These are phyloP conservation scores for Pteria penguin DNA, from an alignment of 2,888 invertebrate species.

Conservation along the genomic window DNA sequence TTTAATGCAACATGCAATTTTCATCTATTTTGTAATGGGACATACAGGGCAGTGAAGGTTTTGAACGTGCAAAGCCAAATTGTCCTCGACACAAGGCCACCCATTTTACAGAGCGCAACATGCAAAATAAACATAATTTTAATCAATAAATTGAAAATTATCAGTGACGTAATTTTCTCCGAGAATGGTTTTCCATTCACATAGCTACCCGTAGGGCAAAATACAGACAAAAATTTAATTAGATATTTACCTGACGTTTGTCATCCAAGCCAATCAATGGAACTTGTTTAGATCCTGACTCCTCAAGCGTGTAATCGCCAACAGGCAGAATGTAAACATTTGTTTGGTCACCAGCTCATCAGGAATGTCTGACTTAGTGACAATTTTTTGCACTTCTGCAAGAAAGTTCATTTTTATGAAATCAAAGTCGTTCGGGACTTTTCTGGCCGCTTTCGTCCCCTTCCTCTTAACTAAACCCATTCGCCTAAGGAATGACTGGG, in stretches of 20 bases:
- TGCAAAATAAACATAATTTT: too few species aligned
- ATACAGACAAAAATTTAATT: too few species aligned
- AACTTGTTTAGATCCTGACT: slow-evolving; percentile 33
- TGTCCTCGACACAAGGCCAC: too few species aligned
- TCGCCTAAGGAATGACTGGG: slow-evolving; percentile 26
- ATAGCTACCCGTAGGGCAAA: too few species aligned
- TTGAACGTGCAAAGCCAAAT: too few species aligned
- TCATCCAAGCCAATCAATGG: slow-evolving; percentile 46
- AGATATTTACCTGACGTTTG: slow-evolving; percentile 43
- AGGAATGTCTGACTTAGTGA: slow-evolving; percentile 2
- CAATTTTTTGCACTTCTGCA: not conserved
- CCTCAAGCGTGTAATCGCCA: slow-evolving; percentile 5
- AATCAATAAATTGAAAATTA: too few species aligned
- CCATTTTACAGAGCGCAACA: too few species aligned
- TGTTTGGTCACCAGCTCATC: slow-evolving; percentile 21
- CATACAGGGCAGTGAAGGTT: too few species aligned
- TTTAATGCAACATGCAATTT: too few species aligned
- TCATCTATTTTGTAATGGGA: too few species aligned
- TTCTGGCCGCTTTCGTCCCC: slow-evolving; percentile 38
- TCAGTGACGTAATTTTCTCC: too few species aligned
- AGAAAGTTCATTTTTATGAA: slow-evolving; percentile 12
- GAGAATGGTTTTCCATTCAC: too few species aligned
- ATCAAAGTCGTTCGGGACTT: slow-evolving; percentile 32
- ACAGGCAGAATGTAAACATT: not conserved
- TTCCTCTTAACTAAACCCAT: slow-evolving; percentile 35